Evolutionary conservation across 23 tunicate genomes (phyloP).

Genomic region (Clavelina lepadiformis): DNA sequence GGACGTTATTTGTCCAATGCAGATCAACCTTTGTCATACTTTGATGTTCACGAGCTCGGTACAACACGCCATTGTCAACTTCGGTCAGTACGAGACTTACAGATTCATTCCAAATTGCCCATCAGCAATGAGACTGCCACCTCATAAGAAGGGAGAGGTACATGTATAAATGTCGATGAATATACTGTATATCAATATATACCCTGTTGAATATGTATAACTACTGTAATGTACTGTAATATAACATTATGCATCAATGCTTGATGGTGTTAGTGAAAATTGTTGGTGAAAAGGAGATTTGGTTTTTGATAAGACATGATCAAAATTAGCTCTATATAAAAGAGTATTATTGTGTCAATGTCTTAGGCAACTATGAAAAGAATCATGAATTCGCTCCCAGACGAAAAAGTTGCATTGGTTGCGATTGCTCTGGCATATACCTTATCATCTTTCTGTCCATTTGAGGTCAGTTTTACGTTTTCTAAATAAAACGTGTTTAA

Average conservation of each 20-base stretch:
- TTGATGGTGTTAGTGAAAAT: neutral
- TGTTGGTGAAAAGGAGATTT: neutral
- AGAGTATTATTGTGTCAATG: neutral
- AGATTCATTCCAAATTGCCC: conserved; percentile 51
- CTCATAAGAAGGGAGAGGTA: conserved; percentile 55
- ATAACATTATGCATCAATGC: no score
- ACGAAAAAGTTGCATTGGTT: conserved; percentile 30
- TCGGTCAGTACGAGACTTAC: conserved; percentile 31
- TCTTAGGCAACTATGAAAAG: conserved; percentile 46
- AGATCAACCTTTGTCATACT: conserved; percentile 26
- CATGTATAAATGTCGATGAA: neutral
- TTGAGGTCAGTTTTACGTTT: conserved; percentile 31
- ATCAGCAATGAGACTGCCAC: conserved; percentile 40
- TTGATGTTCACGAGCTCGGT: conserved; percentile 47
- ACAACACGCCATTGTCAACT: conserved; percentile 49
- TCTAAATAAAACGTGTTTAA: no score
- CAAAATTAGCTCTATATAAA: no score
- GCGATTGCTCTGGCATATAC: conserved; percentile 15
- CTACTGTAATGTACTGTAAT: no score
- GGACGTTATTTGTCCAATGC: no score
- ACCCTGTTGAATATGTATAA: neutral
- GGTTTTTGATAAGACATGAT: no score
- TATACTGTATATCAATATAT: no score
- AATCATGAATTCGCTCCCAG: conserved; percentile 63
- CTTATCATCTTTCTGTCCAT: conserved; percentile 32